A percentile compares a stretch with the other conserved stretches of the same genome.
phyloP scores from a whole-genome alignment of 2,113 vertebrate genomes.

The Cephalopterus ornatus region DNA sequence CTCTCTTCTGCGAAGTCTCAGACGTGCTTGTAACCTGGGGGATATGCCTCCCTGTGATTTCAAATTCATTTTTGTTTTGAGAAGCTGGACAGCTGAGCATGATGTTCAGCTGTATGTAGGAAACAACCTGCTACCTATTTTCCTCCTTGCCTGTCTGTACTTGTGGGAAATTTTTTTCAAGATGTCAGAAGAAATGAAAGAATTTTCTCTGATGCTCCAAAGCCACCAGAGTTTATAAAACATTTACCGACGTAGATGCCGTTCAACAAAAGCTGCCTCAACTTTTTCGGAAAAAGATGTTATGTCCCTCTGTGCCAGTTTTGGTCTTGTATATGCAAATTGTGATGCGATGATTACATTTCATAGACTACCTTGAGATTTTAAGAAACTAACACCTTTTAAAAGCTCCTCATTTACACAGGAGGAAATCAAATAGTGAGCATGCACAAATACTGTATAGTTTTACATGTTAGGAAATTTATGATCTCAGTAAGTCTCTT shows the following conservation, averaged over 20 bases:
- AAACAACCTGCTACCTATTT: slow-evolving; percentile 28
- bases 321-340: slow-evolving; percentile 48
- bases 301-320: slow-evolving; percentile 51
- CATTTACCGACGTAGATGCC: slow-evolving; percentile 31
- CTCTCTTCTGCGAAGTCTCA: slow-evolving; percentile 6
- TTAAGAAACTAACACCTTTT: slow-evolving; percentile 57
- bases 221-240: slow-evolving; percentile 39
- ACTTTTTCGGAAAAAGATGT: slow-evolving; percentile 43
- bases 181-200: slow-evolving; percentile 17
- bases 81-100: slow-evolving; percentile 68
- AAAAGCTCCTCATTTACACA: slow-evolving; percentile 29
- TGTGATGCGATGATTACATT: slow-evolving; percentile 32
- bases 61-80: slow-evolving; percentile 58
- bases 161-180: slow-evolving; percentile 32
- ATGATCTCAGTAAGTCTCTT: slow-evolving; percentile 64
- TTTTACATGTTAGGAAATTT: slow-evolving; percentile 65
- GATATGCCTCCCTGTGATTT: slow-evolving; percentile 51
- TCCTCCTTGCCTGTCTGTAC: not conserved
- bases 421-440: slow-evolving; percentile 49
- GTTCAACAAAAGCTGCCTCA: slow-evolving; percentile 78
- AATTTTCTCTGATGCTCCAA: slow-evolving; percentile 25
- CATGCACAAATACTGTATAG: slow-evolving; percentile 68
- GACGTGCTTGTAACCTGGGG: slow-evolving; percentile 27
- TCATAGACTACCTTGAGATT: slow-evolving; percentile 59
- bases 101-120: slow-evolving; percentile 61